Evolutionary conservation across 2,113 vertebrate genomes (phyloP).

Genomic region (Zosterops lateralis): DNA sequence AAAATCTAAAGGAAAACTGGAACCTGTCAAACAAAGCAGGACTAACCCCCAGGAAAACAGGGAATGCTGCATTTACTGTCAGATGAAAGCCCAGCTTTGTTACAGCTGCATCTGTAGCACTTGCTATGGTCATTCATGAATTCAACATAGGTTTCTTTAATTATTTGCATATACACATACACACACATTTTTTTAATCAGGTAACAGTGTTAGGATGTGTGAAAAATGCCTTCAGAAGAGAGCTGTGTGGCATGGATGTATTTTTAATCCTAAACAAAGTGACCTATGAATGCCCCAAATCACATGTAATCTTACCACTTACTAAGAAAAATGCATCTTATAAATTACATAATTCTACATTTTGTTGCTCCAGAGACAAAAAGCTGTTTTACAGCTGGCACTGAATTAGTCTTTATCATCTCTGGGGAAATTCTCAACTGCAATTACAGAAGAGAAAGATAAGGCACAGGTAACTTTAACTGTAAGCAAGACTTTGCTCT

Average conservation of each 20-base stretch:
- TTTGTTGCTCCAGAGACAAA: neutral
- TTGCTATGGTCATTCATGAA: neutral
- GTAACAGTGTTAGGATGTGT: neutral
- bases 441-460: neutral
- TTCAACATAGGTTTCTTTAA: neutral
- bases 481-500: neutral
- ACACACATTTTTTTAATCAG: neutral
- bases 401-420: neutral
- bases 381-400: neutral
- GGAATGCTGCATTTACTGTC: neutral
- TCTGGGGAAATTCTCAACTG: neutral
- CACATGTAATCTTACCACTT: fast-evolving
- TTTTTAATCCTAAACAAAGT: neutral
- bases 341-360: neutral
- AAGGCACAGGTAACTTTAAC: neutral
- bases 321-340: neutral
- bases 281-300: neutral
- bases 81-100: neutral
- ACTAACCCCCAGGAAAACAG: neutral
- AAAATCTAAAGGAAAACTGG: neutral
- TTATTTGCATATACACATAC: neutral
- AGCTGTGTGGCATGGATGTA: neutral
- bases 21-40: neutral
- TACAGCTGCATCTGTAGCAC: neutral
- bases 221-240: neutral